A percentile compares a stretch with the other conserved stretches of the same genome.
These are phyloP conservation scores for Lagria hirta DNA, from an alignment of 2,888 invertebrate genomes.

Conservation along the genomic window DNA sequence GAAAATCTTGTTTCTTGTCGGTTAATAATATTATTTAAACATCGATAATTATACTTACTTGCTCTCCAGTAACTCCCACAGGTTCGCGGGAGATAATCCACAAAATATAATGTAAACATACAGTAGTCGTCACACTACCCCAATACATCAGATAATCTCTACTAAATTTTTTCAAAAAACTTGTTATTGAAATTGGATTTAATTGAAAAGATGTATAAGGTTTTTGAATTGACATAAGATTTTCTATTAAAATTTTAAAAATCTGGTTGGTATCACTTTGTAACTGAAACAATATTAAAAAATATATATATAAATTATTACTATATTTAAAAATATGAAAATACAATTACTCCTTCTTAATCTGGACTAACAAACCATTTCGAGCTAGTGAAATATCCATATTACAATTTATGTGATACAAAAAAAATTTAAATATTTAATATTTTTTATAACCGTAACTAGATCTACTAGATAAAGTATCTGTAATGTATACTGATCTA, in stretches of 20 bases:
- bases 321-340: no score
- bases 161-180: constrained; percentile 59
- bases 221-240: constrained; percentile 56
- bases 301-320: no score
- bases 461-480: no score
- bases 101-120: constrained; percentile 56
- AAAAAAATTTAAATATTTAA: no score
- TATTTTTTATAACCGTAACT: no score
- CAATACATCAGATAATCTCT: constrained; percentile 68
- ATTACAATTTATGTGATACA: no score
- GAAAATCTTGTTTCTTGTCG: no score
- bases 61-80: constrained; percentile 60
- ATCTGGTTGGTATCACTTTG: constrained; percentile 56
- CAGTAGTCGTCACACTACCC: constrained; percentile 58
- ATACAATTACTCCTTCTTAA: no score
- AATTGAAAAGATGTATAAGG: constrained; percentile 58
- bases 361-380: no score
- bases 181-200: constrained; percentile 56
- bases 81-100: constrained; percentile 66
- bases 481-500: no score
- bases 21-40: neutral
- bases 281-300: no score
- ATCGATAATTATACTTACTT: constrained; percentile 53
- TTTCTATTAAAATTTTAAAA: constrained; percentile 54
- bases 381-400: no score